Base-by-base conservation (phyloP, 2,888 invertebrate species). In the Orthonychiurus folsomi region DNA sequence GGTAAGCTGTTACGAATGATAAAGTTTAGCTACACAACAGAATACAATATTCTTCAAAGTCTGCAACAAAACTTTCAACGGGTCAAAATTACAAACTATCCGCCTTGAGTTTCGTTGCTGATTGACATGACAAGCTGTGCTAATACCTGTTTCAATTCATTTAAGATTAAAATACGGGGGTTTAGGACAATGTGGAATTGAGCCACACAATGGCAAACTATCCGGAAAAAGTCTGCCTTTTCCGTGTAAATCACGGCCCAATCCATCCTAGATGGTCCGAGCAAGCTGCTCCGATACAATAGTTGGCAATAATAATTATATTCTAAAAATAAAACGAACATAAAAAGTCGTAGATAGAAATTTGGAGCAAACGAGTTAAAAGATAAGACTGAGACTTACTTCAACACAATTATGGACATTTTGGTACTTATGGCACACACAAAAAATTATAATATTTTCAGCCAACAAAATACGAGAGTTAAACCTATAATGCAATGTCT, bases 101-200 rank as follows among this genome's bases (percentile, higher is more conserved):
- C 37, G 37, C 37, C 15, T 15, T 37, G 5, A 9, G 37, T 37
- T 37, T 37, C 15, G 37, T 37, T 37, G 15, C 37, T 37, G 37
- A 37, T 37, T 37, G 37, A 37, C 37, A 37, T 37, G 37, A 37
- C 37, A 37, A 37, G 37, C 37, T 37, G 37, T 37, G 37, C 37
- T 37, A 37, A 37, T 37, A 37, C 37, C 37, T 37, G 37, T 37
- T 37, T 37, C 37, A 15, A 37, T 37, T 37, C 5, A 37, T n/a
- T n/a, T 9, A 37, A 37, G 37, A 37, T 37, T 37, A 37, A 37
- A 37, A 37, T 37, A 37, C 37, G 37, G 15, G n/a, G n/a, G n/a
- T n/a, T n/a, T n/a, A n/a, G n/a, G n/a, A n/a, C n/a, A n/a, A n/a
- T n/a, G n/a, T n/a, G n/a, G n/a, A n/a, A n/a, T n/a, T n/a, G n/a